Evolutionary conservation across 2,888 invertebrate genomes (phyloP).

Genomic region (Dione juno): DNA sequence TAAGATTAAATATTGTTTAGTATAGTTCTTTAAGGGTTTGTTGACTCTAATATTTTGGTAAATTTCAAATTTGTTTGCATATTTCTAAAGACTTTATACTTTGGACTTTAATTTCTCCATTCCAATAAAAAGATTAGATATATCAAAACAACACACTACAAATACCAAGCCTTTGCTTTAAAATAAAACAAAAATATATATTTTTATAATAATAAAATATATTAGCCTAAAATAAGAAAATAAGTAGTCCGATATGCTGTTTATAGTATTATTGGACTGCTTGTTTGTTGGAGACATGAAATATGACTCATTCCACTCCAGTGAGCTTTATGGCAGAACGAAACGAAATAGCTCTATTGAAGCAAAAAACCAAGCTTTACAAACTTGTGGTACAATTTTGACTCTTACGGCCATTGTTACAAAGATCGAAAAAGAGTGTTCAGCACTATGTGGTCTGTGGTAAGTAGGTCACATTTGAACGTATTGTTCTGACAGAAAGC

Average conservation of each 20-base stretch:
- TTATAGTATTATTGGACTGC: conserved; percentile 16
- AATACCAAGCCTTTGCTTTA: too few species aligned
- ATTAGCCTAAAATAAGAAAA: neutral
- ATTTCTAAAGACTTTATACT: neutral
- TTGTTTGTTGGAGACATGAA: conserved; percentile 37
- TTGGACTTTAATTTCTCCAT: neutral
- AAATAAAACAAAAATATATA: too few species aligned
- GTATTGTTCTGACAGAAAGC: conserved; percentile 35
- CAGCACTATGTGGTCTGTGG: conserved; percentile 4
- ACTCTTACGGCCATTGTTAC: conserved; percentile 14
- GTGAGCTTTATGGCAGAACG: conserved; percentile 33
- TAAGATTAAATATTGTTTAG: neutral
- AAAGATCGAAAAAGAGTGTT: neutral
- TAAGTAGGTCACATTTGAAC: conserved; percentile 36
- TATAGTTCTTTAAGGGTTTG: neutral
- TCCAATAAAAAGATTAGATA: neutral
- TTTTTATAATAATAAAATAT: neutral
- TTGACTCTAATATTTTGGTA: neutral
- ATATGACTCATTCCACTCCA: conserved; percentile 41
- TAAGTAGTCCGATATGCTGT: neutral
- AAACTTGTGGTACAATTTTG: conserved; percentile 39
- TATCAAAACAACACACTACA: neutral
- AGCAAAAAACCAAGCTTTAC: conserved; percentile 39
- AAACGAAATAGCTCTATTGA: conserved; percentile 40
- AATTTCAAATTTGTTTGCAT: neutral